These are phyloP conservation scores for Callorhinus ursinus DNA, from an alignment of 2,113 vertebrate species.

Conservation along the genomic window DNA sequence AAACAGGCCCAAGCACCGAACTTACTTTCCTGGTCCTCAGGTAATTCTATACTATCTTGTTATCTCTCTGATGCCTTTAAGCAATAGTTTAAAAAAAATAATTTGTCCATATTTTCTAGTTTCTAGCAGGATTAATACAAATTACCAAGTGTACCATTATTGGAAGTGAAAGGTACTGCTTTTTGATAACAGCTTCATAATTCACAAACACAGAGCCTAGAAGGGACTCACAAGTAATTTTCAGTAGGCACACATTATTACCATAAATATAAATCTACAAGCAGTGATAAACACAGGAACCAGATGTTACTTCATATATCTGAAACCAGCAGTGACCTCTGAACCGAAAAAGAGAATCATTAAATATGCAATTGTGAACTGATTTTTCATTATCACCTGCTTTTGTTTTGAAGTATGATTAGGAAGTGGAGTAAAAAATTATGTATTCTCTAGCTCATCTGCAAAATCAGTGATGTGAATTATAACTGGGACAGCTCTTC, in stretches of 20 bases:
- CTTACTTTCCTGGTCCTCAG: neutral
- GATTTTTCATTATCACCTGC: neutral
- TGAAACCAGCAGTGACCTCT: neutral
- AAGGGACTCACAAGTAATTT: conserved; percentile 10
- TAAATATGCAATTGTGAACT: neutral
- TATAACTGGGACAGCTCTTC: neutral
- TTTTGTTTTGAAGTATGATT: conserved; percentile 33
- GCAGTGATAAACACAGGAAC: neutral
- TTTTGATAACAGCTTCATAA: neutral
- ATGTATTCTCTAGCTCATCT: neutral
- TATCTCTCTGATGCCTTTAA: conserved; percentile 32
- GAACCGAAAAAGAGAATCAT: neutral
- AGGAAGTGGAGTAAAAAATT: neutral
- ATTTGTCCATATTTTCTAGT: neutral
- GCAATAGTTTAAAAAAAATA: neutral
- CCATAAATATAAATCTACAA: neutral
- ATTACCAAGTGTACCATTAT: neutral
- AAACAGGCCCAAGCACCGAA: neutral
- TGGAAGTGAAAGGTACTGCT: neutral
- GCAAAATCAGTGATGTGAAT: neutral
- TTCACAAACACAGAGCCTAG: neutral
- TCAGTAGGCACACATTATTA: neutral
- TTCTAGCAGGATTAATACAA: neutral
- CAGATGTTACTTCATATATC: neutral
- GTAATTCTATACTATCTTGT: neutral